Percentiles rank a stretch among this genome's conserved stretches.
Conservation (phyloP, 2,888 invertebrate genomes). For the Parnassius orleans region DNA sequence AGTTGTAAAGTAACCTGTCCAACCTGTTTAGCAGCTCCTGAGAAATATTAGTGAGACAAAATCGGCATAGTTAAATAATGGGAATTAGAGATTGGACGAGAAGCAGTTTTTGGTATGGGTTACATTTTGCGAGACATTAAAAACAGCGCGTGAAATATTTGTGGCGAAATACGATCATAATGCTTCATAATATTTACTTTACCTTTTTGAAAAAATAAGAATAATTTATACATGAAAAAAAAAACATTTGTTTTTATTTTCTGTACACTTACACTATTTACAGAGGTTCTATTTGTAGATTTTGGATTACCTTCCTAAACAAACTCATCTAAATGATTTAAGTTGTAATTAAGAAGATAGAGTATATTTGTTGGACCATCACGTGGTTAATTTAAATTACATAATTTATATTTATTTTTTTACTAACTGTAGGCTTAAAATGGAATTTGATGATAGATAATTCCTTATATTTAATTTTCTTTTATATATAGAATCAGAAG, state of each 20-base stretch:
- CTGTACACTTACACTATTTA: conserved; percentile 12
- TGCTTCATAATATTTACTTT: background rate
- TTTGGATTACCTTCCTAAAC: conserved; percentile 23
- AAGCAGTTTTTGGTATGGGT: background rate
- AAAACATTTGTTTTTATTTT: conserved; percentile 11
- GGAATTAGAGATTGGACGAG: too few relatives aligned
- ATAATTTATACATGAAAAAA: background rate
- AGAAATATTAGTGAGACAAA: too few relatives aligned
- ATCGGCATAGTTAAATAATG: too few relatives aligned
- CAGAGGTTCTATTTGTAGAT: conserved; percentile 19
- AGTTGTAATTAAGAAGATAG: conserved; percentile 21
- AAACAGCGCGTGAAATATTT: background rate
- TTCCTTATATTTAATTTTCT: too few relatives aligned
- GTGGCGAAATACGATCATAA: background rate
- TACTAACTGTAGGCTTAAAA: too few relatives aligned
- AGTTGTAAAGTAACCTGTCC: too few relatives aligned
- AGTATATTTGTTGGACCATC: conserved; percentile 15
- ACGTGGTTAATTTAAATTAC: conserved; percentile 12
- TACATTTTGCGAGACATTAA: background rate
- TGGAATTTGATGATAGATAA: too few relatives aligned
- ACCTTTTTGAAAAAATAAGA: conserved; percentile 4
- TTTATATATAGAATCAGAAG: too few relatives aligned
- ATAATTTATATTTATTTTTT: too few relatives aligned
- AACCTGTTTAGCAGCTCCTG: too few relatives aligned
- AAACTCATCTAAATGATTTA: conserved; percentile 20